phyloP scores from a whole-genome alignment of 2,113 vertebrate genomes.

The Gymnobelideus leadbeateri region DNA sequence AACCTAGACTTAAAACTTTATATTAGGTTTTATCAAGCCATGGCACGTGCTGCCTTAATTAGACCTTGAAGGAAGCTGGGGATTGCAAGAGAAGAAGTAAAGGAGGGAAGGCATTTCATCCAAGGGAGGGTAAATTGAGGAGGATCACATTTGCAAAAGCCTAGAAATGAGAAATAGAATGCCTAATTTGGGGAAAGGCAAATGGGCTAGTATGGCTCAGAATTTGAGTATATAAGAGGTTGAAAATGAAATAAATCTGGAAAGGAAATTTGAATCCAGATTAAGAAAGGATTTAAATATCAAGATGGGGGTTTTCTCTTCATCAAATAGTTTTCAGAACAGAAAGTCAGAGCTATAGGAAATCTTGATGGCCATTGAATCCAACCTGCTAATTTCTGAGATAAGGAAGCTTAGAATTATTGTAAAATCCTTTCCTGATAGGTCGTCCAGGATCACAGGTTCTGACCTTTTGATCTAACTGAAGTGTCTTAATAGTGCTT shows the following conservation, averaged over 20 bases:
- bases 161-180: background rate
- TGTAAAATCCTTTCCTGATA: background rate
- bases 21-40: background rate
- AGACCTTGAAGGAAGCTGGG: background rate
- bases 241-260: background rate
- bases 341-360: background rate
- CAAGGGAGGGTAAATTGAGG: background rate
- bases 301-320: background rate
- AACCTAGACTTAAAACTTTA: background rate
- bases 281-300: background rate
- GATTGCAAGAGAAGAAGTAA: background rate
- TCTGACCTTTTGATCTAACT: background rate
- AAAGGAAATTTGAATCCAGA: background rate
- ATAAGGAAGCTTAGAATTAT: background rate
- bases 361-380: background rate
- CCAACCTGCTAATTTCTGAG: background rate
- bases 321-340: background rate
- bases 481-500: background rate
- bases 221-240: background rate
- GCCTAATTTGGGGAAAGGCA: background rate
- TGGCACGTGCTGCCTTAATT: background rate
- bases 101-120: background rate
- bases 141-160: background rate
- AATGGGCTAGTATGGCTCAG: background rate
- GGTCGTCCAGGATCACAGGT: background rate